Evolutionary conservation across 64 coral and sea anemone genomes (phyloP).

Genomic region (Astreopora myriophthalma): DNA sequence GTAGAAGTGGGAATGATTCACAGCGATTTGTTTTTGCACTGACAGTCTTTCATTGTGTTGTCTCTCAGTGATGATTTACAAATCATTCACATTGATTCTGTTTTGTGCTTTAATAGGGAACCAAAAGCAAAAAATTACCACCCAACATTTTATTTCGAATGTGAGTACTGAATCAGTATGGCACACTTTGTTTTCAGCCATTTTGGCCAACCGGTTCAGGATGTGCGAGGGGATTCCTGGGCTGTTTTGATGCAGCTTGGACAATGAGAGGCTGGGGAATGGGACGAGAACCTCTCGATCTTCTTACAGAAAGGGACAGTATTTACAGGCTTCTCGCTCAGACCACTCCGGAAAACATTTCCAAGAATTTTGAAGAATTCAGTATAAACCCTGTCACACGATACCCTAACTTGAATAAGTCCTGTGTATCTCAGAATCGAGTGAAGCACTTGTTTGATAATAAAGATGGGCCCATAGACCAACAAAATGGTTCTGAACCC

Average conservation of each 20-base stretch:
- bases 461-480: slow-evolving; percentile 56
- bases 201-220: slow-evolving; percentile 99
- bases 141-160: too few relatives aligned
- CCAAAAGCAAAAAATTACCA: too few relatives aligned
- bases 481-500: slow-evolving; percentile 60
- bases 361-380: slow-evolving; percentile 83
- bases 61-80: too few relatives aligned
- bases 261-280: slow-evolving; percentile 90
- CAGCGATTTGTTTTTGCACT: too few relatives aligned
- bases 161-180: too few relatives aligned
- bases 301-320: slow-evolving; percentile 90
- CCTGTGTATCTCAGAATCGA: slow-evolving; percentile 42
- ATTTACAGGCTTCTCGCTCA: slow-evolving; percentile 84
- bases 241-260: slow-evolving; percentile 98
- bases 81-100: too few relatives aligned
- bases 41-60: too few relatives aligned
- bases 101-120: too few relatives aligned
- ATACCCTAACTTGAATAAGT: slow-evolving; percentile 83
- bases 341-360: slow-evolving; percentile 90
- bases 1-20: too few relatives aligned
- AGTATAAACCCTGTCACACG: slow-evolving; percentile 82
- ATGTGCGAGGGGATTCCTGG: slow-evolving; percentile 92
- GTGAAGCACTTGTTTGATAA: slow-evolving; percentile 87
- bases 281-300: slow-evolving; percentile 80
- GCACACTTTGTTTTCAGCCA: slow-evolving; percentile 67